These are phyloP conservation scores for Orgyia antiqua DNA, from an alignment of 2,888 invertebrate species.

Conservation along the genomic window DNA sequence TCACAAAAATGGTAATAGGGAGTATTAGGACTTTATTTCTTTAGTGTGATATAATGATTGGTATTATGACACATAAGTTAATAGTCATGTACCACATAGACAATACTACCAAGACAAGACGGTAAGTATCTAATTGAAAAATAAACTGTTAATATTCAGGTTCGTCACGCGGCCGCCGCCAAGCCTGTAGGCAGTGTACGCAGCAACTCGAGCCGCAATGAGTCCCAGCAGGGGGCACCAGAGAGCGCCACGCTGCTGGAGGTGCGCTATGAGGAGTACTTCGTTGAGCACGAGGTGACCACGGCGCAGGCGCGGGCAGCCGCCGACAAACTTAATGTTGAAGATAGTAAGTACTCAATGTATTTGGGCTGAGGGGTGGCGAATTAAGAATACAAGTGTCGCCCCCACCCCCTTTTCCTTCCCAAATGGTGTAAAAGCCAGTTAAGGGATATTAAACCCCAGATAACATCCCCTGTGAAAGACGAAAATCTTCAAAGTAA, in stretches of 20 bases:
- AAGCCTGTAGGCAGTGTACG: slow-evolving; percentile 59
- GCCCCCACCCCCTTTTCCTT: too few species aligned
- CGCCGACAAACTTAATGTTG: slow-evolving; percentile 60
- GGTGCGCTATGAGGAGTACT: slow-evolving; percentile 76
- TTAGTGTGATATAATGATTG: too few species aligned
- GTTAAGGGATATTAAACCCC: too few species aligned
- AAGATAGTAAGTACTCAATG: slow-evolving; percentile 37
- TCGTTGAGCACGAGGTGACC: slow-evolving; percentile 81
- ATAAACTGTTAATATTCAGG: slow-evolving; percentile 31
- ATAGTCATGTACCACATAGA: too few species aligned
- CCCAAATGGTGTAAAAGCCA: too few species aligned
- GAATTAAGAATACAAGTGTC: too few species aligned
- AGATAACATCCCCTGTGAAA: too few species aligned
- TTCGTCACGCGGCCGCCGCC: slow-evolving; percentile 60
- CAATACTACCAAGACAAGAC: too few species aligned
- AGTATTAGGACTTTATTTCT: too few species aligned
- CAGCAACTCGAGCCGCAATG: slow-evolving; percentile 33
- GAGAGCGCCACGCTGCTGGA: slow-evolving; percentile 35
- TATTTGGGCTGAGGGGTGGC: not conserved
- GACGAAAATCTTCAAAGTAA: too few species aligned
- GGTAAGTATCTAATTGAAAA: not conserved
- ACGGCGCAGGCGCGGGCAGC: slow-evolving; percentile 76
- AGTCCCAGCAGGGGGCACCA: slow-evolving; percentile 29
- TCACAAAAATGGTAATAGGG: too few species aligned
- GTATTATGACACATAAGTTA: too few species aligned